These are phyloP conservation scores for Pogonocichla stellata DNA, from an alignment of 2,113 vertebrate species.

Conservation along the genomic window DNA sequence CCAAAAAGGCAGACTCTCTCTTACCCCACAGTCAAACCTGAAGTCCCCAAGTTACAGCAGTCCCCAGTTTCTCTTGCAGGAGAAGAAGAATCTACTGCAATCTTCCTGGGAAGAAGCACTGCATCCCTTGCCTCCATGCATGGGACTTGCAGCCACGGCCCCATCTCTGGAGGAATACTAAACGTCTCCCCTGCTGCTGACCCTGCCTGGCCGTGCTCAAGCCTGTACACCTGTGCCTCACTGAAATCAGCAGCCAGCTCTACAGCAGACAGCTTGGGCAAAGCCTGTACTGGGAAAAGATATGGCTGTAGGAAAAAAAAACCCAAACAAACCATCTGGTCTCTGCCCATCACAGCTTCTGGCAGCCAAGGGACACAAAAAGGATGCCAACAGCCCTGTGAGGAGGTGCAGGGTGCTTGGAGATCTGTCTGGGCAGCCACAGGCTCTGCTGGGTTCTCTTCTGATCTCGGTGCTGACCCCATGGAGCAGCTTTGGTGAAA, in stretches of 20 bases:
- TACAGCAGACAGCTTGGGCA: background rate
- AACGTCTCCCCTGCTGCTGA: background rate
- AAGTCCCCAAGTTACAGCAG: background rate
- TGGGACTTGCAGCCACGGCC: background rate
- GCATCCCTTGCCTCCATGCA: accelerated
- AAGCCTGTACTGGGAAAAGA: background rate
- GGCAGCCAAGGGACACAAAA: background rate
- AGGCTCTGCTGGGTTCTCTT: background rate
- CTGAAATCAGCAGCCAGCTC: background rate
- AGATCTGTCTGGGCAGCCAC: background rate
- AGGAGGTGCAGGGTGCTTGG: background rate
- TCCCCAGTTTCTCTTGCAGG: background rate
- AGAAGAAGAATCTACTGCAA: background rate
- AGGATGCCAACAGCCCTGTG: background rate
- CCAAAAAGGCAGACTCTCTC: background rate
- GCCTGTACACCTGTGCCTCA: background rate
- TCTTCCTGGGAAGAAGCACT: background rate
- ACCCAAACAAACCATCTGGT: background rate
- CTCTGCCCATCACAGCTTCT: background rate
- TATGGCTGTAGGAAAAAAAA: background rate
- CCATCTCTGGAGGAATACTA: accelerated
- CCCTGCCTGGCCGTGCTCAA: background rate
- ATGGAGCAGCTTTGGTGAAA: background rate
- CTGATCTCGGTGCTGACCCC: background rate
- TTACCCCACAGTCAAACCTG: accelerated